Evolutionary conservation across 2,888 invertebrate species (phyloP), one percentile per base, ranked within the genome.

Genomic region (Dryobota labecula): DNA sequence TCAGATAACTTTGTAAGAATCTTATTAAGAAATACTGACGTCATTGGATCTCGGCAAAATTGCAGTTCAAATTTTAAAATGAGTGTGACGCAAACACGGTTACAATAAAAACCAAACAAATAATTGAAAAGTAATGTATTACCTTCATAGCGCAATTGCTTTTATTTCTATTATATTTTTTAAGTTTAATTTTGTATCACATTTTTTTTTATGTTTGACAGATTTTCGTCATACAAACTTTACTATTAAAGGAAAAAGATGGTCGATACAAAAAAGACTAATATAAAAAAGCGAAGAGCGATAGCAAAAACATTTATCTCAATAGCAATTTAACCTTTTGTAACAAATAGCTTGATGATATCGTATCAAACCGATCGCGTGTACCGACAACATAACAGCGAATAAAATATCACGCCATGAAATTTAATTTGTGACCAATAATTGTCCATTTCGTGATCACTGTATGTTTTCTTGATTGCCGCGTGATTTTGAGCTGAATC

Each of bases 331-430:
- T 88, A 88, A 90, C 89, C 90, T 87, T 86, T 87, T 73, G 76
- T 85, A 88, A 87, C 86, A 85, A 85, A 87, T 88, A 86, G 86
- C 87, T 84, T 88, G 89, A 87, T 88, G 84, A 88, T 88, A 88
- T 87, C 84, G 86, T 87, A 90, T 87, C 90, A 86, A 82, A 78
- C 51, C 72, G 80, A 90, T 92, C 89, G 90, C 91, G 90, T 89
- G 94, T 92, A 93, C 87, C 62, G 91, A 86, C 87, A 86, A 86
- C 90, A 92, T 89, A 90, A 90, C 89, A 88, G 70, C 77, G 65
- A 63, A 66, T 73, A 77, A 75, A 81, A 84, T 77, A 83, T 85
- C 84, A 76, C 85, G 86, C 89, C 88, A 88, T 90, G 89, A 89
- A 87, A 90, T 90, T 87, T 84, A 85, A 87, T 88, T 86, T 84